Evolutionary conservation across 2,797 vertebrate species (phyloP).

Genomic region (Taenioides sp.): DNA sequence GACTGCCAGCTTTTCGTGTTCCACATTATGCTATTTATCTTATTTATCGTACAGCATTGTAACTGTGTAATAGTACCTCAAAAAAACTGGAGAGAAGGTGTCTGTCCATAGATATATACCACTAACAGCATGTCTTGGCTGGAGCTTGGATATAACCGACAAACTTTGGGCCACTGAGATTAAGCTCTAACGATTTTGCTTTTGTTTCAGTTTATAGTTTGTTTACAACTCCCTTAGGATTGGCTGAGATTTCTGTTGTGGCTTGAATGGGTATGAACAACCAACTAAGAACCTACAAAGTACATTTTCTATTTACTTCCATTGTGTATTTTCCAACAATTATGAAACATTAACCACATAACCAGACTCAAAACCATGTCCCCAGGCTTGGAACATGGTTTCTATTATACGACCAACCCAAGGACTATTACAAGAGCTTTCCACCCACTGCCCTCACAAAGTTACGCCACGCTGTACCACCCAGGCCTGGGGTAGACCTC

Average conservation of each 20-base stretch:
- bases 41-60: too few relatives aligned
- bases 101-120: too few relatives aligned
- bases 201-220: too few relatives aligned
- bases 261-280: not conserved
- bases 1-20: too few relatives aligned
- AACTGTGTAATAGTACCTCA: too few relatives aligned
- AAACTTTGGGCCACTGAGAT: too few relatives aligned
- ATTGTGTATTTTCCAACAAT: not conserved
- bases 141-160: too few relatives aligned
- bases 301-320: not conserved
- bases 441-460: constrained; percentile 57
- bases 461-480: constrained; percentile 65
- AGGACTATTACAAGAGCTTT: constrained; percentile 55
- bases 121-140: too few relatives aligned
- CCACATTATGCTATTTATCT: too few relatives aligned
- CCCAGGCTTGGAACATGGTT: not conserved
- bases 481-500: constrained; percentile 63
- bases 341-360: not conserved
- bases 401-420: constrained; percentile 1
- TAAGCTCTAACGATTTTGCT: too few relatives aligned
- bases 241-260: not conserved
- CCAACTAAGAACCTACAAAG: not conserved
- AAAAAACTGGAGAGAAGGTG: too few relatives aligned
- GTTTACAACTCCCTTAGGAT: not conserved
- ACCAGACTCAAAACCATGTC: not conserved